Evolutionary conservation across 2,797 vertebrate species (phyloP).

Genomic region (Notolepis coatsorum): DNA sequence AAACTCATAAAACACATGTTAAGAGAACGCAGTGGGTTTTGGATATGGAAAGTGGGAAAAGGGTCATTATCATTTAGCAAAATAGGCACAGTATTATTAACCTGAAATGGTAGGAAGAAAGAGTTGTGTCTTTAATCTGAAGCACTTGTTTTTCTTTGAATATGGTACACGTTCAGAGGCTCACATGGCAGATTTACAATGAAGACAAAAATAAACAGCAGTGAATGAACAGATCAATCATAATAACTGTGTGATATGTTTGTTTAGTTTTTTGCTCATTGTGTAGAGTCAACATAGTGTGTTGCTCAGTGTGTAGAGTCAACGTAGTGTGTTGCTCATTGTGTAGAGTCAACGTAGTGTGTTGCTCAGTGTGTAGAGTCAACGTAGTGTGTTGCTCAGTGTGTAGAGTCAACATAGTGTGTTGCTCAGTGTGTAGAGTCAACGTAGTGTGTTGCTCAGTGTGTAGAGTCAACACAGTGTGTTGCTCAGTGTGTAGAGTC

Average conservation of each 20-base stretch:
- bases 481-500: conserved; percentile 68
- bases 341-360: not conserved
- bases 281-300: too few species aligned
- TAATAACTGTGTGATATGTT: not conserved
- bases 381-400: conserved; percentile 66
- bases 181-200: not conserved
- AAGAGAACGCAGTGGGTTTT: conserved; percentile 31
- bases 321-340: not conserved
- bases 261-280: conserved; percentile 3
- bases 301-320: too few species aligned
- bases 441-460: conserved; percentile 66
- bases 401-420: not conserved
- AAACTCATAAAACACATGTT: conserved; percentile 38
- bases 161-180: conserved; percentile 8
- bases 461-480: not conserved
- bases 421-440: conserved; percentile 68
- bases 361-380: conserved; percentile 68
- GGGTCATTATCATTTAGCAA: conserved; percentile 45
- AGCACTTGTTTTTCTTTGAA: conserved; percentile 35
- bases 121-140: conserved; percentile 22
- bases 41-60: conserved; percentile 29
- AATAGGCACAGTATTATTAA: conserved; percentile 23
- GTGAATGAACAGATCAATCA: not conserved
- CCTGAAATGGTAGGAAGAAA: conserved; percentile 4
- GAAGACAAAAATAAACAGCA: not conserved